Conservation (phyloP, 2,797 vertebrate genomes). For the Nasua narica region DNA sequence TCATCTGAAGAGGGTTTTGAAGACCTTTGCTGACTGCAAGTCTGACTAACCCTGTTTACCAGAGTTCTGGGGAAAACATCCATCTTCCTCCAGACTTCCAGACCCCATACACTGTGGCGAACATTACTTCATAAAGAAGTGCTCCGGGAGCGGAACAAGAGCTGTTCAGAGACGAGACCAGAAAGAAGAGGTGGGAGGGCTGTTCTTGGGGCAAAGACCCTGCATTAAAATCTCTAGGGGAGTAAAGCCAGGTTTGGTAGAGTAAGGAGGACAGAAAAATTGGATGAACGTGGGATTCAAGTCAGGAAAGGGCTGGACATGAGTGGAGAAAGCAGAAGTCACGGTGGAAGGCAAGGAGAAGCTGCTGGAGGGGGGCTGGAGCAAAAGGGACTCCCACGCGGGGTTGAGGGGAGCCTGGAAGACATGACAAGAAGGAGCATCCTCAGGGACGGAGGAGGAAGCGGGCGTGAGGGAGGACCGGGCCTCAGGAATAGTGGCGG, state of each 20-base stretch:
- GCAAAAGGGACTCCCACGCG: neutral
- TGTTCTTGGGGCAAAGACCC: neutral
- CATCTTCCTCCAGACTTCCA: neutral
- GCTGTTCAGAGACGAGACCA: neutral
- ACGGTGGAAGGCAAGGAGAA: neutral
- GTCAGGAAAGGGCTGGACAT: neutral
- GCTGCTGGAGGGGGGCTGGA: neutral
- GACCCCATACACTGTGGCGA: neutral
- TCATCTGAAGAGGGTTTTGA: neutral
- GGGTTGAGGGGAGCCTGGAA: neutral
- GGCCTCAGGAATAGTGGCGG: neutral
- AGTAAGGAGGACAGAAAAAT: neutral
- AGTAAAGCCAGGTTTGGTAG: neutral
- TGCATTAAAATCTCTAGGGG: neutral
- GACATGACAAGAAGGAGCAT: neutral
- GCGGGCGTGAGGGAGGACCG: neutral
- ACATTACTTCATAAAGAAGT: neutral
- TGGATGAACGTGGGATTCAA: neutral
- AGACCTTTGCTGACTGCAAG: neutral
- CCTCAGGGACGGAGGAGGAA: neutral
- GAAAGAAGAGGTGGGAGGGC: neutral
- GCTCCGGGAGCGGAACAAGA: neutral
- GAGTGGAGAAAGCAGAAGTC: neutral
- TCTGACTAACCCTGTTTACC: conserved; percentile 1
- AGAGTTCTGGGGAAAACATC: neutral